Percentiles rank a stretch among this genome's conserved stretches.
phyloP scores from a whole-genome alignment of 1,140 invertebrate species.

The Brachionus sp. region DNA sequence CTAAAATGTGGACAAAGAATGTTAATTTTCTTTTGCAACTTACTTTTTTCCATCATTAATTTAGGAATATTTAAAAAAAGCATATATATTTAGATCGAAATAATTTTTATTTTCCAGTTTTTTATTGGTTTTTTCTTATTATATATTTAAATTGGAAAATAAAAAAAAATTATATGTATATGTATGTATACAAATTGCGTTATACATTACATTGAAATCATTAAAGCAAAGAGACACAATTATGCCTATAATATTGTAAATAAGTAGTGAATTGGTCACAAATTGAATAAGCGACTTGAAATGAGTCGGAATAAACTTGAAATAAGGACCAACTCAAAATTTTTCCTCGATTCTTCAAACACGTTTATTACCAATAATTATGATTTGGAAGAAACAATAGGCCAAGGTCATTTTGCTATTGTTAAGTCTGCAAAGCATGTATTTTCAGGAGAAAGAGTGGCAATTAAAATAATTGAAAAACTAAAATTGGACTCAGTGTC shows the following conservation, averaged over 20 bases:
- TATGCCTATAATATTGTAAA: neutral
- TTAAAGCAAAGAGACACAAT: neutral
- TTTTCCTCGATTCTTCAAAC: neutral
- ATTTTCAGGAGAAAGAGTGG: slow-evolving; percentile 97
- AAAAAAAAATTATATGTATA: neutral
- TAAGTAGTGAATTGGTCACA: neutral
- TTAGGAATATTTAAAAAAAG: neutral
- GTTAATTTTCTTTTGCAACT: neutral
- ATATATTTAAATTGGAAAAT: neutral
- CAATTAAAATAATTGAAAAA: slow-evolving; percentile 81
- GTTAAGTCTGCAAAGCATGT: slow-evolving; percentile 97
- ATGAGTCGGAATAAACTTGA: neutral
- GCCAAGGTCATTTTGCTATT: slow-evolving; percentile 89
- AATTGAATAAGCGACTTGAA: neutral
- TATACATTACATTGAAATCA: neutral
- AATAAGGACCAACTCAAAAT: neutral
- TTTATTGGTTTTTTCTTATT: neutral
- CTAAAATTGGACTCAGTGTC: slow-evolving; percentile 86
- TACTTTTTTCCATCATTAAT: neutral
- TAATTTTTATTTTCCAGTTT: neutral
- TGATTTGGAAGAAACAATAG: slow-evolving; percentile 83
- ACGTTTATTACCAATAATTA: slow-evolving; percentile 62
- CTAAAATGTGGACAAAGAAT: neutral
- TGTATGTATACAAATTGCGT: neutral
- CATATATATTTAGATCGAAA: neutral